These are phyloP conservation scores for mouse (Mus musculus) DNA, from an alignment of 2,113 vertebrate genomes.

Conservation along the genomic window DNA sequence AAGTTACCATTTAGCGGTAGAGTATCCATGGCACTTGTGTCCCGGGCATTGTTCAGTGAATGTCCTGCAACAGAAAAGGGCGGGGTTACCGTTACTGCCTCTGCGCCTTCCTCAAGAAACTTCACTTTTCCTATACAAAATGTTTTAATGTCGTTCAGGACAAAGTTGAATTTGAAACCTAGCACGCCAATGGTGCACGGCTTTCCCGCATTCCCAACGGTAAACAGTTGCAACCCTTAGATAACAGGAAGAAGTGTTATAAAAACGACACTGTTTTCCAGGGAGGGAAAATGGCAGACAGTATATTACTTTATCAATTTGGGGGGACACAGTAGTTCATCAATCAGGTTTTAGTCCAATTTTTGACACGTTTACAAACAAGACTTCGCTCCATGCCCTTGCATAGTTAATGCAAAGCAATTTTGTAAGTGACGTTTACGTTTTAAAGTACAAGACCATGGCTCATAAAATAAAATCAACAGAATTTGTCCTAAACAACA, in stretches of 20 bases:
- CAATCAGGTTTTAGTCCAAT: constrained; percentile 84
- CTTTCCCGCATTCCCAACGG: constrained; percentile 85
- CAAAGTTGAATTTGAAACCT: constrained; percentile 89
- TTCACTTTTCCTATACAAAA: constrained; percentile 73
- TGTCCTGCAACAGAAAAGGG: constrained; percentile 94
- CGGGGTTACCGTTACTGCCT: constrained; percentile 79
- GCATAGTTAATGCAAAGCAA: constrained; percentile 91
- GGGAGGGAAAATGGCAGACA: constrained; percentile 71
- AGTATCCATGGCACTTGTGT: constrained; percentile 99
- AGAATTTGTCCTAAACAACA: constrained; percentile 99
- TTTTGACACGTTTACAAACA: constrained; percentile 83
- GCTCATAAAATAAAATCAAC: constrained; percentile 90
- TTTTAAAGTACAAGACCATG: constrained; percentile 86
- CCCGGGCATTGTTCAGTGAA: constrained; percentile 99
- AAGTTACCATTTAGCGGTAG: constrained; percentile 99
- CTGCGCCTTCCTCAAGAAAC: neutral
- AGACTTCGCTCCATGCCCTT: constrained; percentile 89
- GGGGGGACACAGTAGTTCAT: constrained; percentile 62
- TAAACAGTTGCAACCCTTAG: constrained; percentile 83
- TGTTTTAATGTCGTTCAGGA: constrained; percentile 98
- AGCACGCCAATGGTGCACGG: constrained; percentile 82
- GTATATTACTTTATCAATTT: constrained; percentile 78
- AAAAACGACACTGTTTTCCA: constrained; percentile 78
- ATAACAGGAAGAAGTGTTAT: constrained; percentile 81
- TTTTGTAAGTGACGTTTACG: constrained; percentile 85